These are phyloP conservation scores for Heliconius ethilla DNA, from an alignment of 2,888 invertebrate genomes.

Conservation along the genomic window DNA sequence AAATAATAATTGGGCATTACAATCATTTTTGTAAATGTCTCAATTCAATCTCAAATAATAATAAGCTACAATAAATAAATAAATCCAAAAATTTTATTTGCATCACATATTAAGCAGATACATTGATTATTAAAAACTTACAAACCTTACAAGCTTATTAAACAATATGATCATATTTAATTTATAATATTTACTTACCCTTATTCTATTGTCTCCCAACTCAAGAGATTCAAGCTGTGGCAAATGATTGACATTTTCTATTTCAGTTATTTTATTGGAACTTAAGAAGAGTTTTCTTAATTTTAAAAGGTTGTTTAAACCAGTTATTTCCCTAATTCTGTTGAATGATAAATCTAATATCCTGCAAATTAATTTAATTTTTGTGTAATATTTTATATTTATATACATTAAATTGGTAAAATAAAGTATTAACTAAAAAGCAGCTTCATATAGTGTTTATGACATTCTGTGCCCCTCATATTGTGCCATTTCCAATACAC, in stretches of 20 bases:
- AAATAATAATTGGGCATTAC: slow-evolving; percentile 44
- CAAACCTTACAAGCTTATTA: no score
- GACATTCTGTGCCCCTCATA: no score
- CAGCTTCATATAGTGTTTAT: no score
- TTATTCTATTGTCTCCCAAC: slow-evolving; percentile 96
- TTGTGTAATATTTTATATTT: no score
- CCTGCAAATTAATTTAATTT: slow-evolving; percentile 74
- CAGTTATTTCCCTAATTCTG: slow-evolving; percentile 92
- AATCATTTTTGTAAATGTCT: background rate
- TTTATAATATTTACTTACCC: slow-evolving; percentile 79
- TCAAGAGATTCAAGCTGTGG: slow-evolving; percentile 92
- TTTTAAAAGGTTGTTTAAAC: slow-evolving; percentile 87
- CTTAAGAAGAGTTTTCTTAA: slow-evolving; percentile 93
- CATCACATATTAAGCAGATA: no score
- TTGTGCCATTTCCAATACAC: no score
- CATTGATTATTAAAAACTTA: no score
- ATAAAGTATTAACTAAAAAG: no score
- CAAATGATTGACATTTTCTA: slow-evolving; percentile 93
- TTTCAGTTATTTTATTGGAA: slow-evolving; percentile 93
- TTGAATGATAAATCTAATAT: slow-evolving; percentile 97
- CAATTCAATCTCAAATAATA: background rate
- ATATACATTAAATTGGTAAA: no score
- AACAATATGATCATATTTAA: background rate
- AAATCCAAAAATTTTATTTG: no score
- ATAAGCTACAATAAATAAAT: no score